Percentiles rank a stretch among this genome's conserved stretches.
phyloP scores from a whole-genome alignment of 2,113 vertebrate species.

The Falco punctatus region DNA sequence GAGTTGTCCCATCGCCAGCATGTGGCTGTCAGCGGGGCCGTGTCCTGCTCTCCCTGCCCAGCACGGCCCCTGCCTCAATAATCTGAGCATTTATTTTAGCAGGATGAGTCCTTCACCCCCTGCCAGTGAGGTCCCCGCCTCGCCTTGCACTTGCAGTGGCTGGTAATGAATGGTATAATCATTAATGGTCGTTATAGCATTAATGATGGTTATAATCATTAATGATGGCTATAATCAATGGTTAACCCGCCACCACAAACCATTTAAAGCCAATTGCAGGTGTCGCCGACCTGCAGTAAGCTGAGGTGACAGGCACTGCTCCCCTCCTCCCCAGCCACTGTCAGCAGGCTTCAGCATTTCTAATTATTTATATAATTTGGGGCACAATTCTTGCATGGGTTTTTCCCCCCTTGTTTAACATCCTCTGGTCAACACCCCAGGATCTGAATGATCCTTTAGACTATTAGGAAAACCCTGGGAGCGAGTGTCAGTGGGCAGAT shows the following conservation, averaged over 20 bases:
- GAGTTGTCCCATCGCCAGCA: rapidly evolving
- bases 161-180: not conserved
- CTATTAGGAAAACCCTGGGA: not conserved
- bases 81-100: rapidly evolving
- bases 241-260: not conserved
- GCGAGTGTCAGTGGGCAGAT: rapidly evolving
- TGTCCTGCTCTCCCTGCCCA: not conserved
- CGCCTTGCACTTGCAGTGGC: not conserved
- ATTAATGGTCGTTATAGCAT: no score
- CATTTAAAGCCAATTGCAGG: not conserved
- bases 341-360: not conserved
- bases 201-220: not conserved
- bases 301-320: rapidly evolving
- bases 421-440: not conserved
- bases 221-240: not conserved
- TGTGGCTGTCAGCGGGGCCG: rapidly evolving
- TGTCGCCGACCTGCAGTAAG: not conserved
- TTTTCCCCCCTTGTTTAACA: rapidly evolving
- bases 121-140: not conserved
- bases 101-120: not conserved
- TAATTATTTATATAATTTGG: not conserved
- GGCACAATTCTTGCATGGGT: not conserved
- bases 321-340: not conserved
- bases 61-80: rapidly evolving
- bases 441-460: not conserved